Base-by-base conservation (phyloP, 2,113 vertebrate species). In the Nymphicus hollandicus region DNA sequence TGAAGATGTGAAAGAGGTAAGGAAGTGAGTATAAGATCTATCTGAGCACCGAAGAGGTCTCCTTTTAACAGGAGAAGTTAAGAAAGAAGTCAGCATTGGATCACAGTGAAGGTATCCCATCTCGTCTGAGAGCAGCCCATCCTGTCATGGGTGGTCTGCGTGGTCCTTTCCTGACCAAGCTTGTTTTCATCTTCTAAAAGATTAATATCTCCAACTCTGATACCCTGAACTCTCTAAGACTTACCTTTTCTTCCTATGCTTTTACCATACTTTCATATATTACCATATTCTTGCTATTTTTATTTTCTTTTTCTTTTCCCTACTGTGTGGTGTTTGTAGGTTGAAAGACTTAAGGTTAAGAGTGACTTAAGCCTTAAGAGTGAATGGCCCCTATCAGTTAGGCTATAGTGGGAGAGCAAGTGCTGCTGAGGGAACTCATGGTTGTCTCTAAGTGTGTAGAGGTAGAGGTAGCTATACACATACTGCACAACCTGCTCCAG, bases 131-230 rank as follows among this genome's bases (percentile, higher is more conserved):
- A 60, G 50, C 31, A 71, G 7, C 28, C 35, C 46, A 61, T 44
- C 52, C 28, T 78, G 24, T 85, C 31, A 16, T 2, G 13, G 9
- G 7, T 0, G 2, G 22, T 27, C 18, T 70, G 10, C 1, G 5
- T 35, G 20, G 43, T n/a, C 31, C 25, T 63, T 28, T 71, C 17
- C 43, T 50, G 11, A 43, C 18, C 28, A 49, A 47, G 9, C 29
- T 50, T 65, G 7, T 47, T 77, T 81, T 52, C 16, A 13, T 50
- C 58, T 93, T 56, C 14, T n/a, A 82, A 72, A 85, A 28, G 11
- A 9, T 86, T 8, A 5, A 1, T 50, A 27, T 44, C 16, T 72
- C 33, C 24, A 64, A 4, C 25, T 87, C 24, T 63, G 29, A 31
- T 65, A 43, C 17, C 3, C 5, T 16, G 13, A 74, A 71, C 13